Conservation (phyloP, 2,113 vertebrate genomes). For the Aramus guarauna region DNA sequence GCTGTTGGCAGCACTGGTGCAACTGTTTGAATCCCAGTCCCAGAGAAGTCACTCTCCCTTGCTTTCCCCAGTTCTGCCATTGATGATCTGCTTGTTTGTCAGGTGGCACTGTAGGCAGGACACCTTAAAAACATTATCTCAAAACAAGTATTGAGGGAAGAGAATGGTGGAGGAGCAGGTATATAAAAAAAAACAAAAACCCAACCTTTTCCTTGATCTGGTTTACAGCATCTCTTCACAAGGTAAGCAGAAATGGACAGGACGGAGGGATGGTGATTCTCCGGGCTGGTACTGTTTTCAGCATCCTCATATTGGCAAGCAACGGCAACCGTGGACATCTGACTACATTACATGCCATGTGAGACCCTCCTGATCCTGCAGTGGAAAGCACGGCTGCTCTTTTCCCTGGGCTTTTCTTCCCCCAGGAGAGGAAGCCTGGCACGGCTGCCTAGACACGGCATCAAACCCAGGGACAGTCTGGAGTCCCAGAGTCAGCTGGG, state of each 20-base stretch:
- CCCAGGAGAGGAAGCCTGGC: neutral
- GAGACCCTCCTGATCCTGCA: neutral
- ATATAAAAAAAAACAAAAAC: neutral
- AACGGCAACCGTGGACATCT: neutral
- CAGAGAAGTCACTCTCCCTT: neutral
- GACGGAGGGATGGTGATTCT: neutral
- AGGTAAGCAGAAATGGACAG: neutral
- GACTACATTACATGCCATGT: neutral
- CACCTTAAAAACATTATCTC: neutral
- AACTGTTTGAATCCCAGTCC: neutral
- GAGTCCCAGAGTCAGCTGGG: neutral
- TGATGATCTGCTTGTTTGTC: neutral
- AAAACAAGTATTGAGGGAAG: neutral
- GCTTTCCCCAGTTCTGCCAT: neutral
- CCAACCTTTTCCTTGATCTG: neutral
- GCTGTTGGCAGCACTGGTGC: neutral
- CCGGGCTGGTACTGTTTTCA: neutral
- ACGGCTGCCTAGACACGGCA: fast-evolving
- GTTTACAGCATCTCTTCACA: neutral
- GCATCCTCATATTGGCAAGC: neutral
- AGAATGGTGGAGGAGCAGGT: neutral
- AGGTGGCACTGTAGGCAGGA: neutral
- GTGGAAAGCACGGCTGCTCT: fast-evolving
- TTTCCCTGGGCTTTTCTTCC: neutral
- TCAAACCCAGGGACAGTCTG: neutral